A percentile compares a stretch with the other conserved stretches of the same genome.
These are phyloP conservation scores for Camponotus floridanus DNA, from an alignment of 1,140 invertebrate genomes.

Conservation along the genomic window DNA sequence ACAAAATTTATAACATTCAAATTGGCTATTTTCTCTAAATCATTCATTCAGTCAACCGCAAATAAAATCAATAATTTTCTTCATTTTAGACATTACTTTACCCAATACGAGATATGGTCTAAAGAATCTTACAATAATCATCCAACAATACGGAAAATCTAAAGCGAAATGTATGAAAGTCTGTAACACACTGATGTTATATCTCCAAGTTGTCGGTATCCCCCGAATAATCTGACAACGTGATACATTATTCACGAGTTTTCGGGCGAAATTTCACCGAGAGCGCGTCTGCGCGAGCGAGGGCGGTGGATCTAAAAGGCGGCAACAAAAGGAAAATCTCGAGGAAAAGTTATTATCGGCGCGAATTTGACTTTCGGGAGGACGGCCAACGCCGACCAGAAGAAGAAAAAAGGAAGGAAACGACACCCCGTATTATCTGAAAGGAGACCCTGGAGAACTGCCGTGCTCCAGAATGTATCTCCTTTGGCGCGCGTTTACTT, in stretches of 20 bases:
- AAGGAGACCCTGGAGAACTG: slow-evolving; percentile 71
- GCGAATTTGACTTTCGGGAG: slow-evolving; percentile 75
- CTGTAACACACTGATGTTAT: neutral
- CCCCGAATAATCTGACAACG: neutral
- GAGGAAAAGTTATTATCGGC: slow-evolving; percentile 76
- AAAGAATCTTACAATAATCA: neutral
- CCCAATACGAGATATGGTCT: neutral
- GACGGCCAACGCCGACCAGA: slow-evolving; percentile 23
- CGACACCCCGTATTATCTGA: slow-evolving; percentile 72
- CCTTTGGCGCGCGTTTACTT: slow-evolving; percentile 39
- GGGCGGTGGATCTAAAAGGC: neutral
- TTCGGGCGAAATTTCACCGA: slow-evolving; percentile 28
- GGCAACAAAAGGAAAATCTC: slow-evolving; percentile 36
- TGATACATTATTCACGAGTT: slow-evolving; percentile 19
- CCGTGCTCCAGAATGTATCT: slow-evolving; percentile 37
- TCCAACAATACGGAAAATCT: neutral
- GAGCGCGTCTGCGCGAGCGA: neutral
- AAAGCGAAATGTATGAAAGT: neutral
- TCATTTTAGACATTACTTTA: neutral
- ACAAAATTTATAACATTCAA: slow-evolving; percentile 30
- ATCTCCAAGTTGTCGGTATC: neutral
- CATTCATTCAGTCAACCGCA: neutral
- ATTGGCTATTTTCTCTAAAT: neutral
- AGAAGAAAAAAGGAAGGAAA: slow-evolving; percentile 64
- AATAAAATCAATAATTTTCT: neutral